Base-by-base conservation (phyloP, 2,888 invertebrate genomes). In the Pandemis cinnamomeana region DNA sequence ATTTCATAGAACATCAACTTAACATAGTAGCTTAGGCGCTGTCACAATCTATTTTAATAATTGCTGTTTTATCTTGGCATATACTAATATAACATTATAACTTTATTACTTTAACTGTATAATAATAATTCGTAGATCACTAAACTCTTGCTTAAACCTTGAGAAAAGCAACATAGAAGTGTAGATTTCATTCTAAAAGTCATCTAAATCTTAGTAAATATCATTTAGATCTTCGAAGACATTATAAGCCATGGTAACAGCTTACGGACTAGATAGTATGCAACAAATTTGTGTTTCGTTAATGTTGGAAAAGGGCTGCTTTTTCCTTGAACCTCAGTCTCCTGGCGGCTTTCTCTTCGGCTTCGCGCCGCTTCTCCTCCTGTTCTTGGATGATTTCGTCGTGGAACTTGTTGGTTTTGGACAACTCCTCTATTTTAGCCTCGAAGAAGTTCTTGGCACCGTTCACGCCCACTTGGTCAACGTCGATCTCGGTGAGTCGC, bases 391-490 rank as follows among this genome's bases (percentile, higher is more conserved):
- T 95, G 78, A 99, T 98, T 92, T 99, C 99, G 79, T 97, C 96
- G 86, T 98, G 98, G 90, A 99, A 99, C 92, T 98, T 98, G 86
- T 96, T 98, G 73, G 96, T 95, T 83, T 96, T 96, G 10, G 96
- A 91, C 77, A 98, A 95, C 84, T 98, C 97, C 84, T 97, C 97
- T 82, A 99, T 99, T 96, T 99, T 99, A 0, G 98, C 98, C 94
- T 99, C 98, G 86, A 99, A 99, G 94, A 99, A 99, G 86, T 97
- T 96, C 88, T 99, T 99, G 51, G 99, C 99, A 13, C 98, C 99
- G 78, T 97, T 97, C 0, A 99, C 99, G 0, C 99, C 99, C 27
- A 98, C 98, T 94, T 98, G 97, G 78, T 98, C 98, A 0, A 99
- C 99, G 86, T 98, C 97, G 75, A 99, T 97, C 92, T 99, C 99